phyloP scores from a whole-genome alignment of 2,113 vertebrate genomes.

The Muscicapa adusta region DNA sequence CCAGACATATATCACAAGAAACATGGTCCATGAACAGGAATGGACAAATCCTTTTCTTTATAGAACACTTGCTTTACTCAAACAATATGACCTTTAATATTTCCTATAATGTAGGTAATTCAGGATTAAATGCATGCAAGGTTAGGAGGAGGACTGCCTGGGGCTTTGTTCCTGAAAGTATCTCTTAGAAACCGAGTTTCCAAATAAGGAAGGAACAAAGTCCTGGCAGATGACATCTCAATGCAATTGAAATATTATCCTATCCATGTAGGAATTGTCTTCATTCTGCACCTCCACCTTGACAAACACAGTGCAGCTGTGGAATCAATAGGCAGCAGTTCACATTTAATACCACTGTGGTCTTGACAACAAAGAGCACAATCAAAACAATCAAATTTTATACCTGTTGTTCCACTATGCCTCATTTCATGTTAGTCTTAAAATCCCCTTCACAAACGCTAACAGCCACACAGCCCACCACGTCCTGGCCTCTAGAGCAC shows the following conservation, averaged over 20 bases:
- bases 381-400: slow-evolving; percentile 45
- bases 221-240: background rate
- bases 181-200: background rate
- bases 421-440: background rate
- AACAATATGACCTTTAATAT: background rate
- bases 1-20: background rate
- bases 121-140: background rate
- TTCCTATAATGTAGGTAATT: background rate
- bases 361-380: slow-evolving; percentile 4
- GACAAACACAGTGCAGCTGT: background rate
- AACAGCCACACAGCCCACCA: background rate
- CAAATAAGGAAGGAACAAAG: background rate
- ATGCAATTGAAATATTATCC: background rate
- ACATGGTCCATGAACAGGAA: background rate
- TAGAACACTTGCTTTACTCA: background rate
- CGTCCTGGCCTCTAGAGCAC: background rate
- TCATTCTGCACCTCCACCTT: background rate
- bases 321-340: slow-evolving; percentile 12
- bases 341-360: background rate
- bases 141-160: background rate
- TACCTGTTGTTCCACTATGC: background rate
- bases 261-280: background rate
- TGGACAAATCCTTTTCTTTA: background rate
- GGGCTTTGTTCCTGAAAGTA: background rate
- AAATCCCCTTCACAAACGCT: background rate